A percentile compares a stretch with the other conserved stretches of the same genome.
Evolutionary conservation across 2,113 vertebrate species (phyloP).

Genomic region (Ovibos moschatus): DNA sequence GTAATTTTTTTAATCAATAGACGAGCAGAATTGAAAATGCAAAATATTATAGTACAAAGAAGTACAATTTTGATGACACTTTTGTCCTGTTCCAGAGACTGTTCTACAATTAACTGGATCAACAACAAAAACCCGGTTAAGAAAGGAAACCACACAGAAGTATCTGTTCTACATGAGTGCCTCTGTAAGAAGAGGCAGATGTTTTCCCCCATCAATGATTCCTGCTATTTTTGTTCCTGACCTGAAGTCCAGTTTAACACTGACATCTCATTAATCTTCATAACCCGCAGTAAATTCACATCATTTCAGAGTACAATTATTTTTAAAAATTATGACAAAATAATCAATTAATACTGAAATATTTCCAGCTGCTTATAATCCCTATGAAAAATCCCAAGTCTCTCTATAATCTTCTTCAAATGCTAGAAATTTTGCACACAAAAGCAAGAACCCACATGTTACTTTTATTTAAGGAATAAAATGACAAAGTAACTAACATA

Average conservation of each 20-base stretch:
- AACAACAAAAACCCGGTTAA: background rate
- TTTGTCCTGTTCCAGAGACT: background rate
- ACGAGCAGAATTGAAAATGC: background rate
- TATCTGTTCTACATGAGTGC: background rate
- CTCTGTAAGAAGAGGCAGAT: background rate
- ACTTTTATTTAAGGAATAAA: slow-evolving; percentile 16
- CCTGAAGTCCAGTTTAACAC: background rate
- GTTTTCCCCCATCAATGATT: background rate
- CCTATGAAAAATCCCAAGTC: slow-evolving; percentile 21
- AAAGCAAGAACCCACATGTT: background rate
- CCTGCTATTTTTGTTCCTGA: slow-evolving; percentile 13
- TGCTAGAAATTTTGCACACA: slow-evolving; percentile 26
- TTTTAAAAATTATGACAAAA: slow-evolving; percentile 19
- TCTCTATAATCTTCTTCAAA: slow-evolving; percentile 16
- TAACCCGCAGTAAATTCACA: background rate
- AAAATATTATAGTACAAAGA: slow-evolving; percentile 36
- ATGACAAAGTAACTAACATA: slow-evolving; percentile 10
- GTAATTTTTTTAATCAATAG: background rate
- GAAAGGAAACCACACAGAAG: slow-evolving; percentile 21
- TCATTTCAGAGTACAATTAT: background rate
- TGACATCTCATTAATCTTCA: slow-evolving; percentile 23
- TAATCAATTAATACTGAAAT: slow-evolving; percentile 10
- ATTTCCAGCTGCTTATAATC: background rate
- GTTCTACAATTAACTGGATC: background rate
- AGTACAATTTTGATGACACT: background rate